Evolutionary conservation across 2,888 invertebrate genomes (phyloP), one percentile per base, ranked within the genome.

Genomic region (Cephus spinipes): DNA sequence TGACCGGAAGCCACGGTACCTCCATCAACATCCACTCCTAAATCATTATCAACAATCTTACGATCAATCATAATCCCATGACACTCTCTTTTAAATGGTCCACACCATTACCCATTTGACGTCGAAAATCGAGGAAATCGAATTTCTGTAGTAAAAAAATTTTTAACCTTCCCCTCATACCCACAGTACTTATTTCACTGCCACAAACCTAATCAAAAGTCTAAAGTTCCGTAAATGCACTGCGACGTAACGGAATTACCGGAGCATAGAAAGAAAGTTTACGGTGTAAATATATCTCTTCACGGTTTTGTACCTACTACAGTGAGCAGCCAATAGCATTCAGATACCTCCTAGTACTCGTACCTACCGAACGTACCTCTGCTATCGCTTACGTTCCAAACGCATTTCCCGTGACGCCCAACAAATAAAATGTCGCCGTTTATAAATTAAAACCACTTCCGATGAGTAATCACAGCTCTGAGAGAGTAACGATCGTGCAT

Each of bases 381-480:
- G 82, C 81, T 79, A 81, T 83, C 83, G 81, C 82, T 80, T 80
- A 81, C 79, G 81, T 80, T 76, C 82, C 82, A 83, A 85, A 84
- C 80, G 83, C 83, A 81, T 83, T 82, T 82, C 80, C 73, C 75
- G 40, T 71, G 31, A 71, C 71, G 71, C 71, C 12, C 31, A 80
- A 81, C 80, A 79, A 81, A 83, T 83, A 79, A 82, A 83, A 82
- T 81, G 81, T 84, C 81, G 83, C 84, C 83, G 79, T 85, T 84
- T 86, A 86, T 84, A 85, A 87, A 87, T 87, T 87, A 87, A 87
- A 87, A 83, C 81, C 81, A 82, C 83, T 86, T 81, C 74, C 80
- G 81, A 83, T 86, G 85, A 87, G 79, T 85, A 83, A 87, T 86
- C 75, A 78, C 79, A 69, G 80, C 78, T 77, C 80, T 36, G 74